These are phyloP conservation scores for Bujurquina vittata DNA, from an alignment of 2,113 vertebrate genomes.

Conservation along the genomic window DNA sequence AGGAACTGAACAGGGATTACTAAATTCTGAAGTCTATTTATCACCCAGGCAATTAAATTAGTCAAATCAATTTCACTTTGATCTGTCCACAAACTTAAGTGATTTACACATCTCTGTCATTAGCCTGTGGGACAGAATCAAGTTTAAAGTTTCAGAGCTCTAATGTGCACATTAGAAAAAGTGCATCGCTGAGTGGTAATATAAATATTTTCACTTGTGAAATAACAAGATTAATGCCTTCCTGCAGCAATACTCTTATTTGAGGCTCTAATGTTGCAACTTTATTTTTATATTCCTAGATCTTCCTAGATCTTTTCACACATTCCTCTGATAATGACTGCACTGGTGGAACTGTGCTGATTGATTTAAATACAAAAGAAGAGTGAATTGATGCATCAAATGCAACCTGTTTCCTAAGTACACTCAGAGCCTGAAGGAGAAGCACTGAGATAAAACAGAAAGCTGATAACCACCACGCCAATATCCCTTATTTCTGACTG, in stretches of 20 bases:
- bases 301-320: neutral
- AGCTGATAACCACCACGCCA: neutral
- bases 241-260: neutral
- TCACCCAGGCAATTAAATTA: neutral
- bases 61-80: neutral
- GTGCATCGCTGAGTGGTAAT: neutral
- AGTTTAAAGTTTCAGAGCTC: neutral
- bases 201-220: neutral
- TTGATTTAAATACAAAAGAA: neutral
- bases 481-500: neutral
- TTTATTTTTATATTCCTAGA: neutral
- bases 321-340: neutral
- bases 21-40: neutral
- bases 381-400: neutral
- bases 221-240: neutral
- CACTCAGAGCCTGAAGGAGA: neutral
- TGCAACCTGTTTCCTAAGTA: neutral
- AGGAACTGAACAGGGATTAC: neutral
- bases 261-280: neutral
- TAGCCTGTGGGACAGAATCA: neutral
- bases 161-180: neutral
- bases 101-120: neutral
- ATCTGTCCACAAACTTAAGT: neutral
- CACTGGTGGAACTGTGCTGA: neutral
- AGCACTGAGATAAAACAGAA: neutral